Evolutionary conservation across 2,113 vertebrate genomes (phyloP).

Genomic region (Pteropus alecto): DNA sequence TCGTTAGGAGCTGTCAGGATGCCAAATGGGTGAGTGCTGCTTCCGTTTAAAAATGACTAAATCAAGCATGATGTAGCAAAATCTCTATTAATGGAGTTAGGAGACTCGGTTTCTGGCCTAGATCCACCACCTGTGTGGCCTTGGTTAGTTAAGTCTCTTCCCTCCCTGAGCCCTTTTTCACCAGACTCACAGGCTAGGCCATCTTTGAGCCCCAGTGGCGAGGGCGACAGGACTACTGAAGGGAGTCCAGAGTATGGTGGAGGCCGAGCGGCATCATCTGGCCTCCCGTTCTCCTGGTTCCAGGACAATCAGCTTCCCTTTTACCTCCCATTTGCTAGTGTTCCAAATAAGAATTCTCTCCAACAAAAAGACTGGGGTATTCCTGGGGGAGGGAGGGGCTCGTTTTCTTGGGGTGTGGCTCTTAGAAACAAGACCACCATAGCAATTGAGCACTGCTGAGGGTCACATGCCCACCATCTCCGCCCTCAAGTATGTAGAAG

Average conservation of each 20-base stretch:
- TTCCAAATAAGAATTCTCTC: not conserved
- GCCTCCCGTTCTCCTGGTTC: not conserved
- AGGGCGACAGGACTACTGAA: not conserved
- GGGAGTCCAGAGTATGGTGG: not conserved
- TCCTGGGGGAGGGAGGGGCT: fast-evolving
- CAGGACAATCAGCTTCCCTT: not conserved
- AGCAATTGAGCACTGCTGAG: not conserved
- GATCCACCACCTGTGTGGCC: not conserved
- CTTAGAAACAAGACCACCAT: not conserved
- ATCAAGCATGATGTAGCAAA: not conserved
- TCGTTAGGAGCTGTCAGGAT: not conserved
- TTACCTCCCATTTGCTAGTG: not conserved
- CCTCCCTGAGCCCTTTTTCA: not conserved
- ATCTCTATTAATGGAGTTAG: not conserved
- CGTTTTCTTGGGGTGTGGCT: not conserved
- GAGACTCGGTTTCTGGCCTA: not conserved
- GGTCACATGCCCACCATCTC: not conserved
- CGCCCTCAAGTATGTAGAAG: not conserved
- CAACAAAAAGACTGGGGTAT: not conserved
- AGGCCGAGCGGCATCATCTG: not conserved
- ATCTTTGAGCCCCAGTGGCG: too few species aligned
- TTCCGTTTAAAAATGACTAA: not conserved
- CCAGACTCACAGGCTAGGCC: not conserved
- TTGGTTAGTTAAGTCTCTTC: not conserved
- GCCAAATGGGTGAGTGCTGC: not conserved